Conservation (phyloP, 2,888 invertebrate genomes). For the Sclerodermus sp. region DNA sequence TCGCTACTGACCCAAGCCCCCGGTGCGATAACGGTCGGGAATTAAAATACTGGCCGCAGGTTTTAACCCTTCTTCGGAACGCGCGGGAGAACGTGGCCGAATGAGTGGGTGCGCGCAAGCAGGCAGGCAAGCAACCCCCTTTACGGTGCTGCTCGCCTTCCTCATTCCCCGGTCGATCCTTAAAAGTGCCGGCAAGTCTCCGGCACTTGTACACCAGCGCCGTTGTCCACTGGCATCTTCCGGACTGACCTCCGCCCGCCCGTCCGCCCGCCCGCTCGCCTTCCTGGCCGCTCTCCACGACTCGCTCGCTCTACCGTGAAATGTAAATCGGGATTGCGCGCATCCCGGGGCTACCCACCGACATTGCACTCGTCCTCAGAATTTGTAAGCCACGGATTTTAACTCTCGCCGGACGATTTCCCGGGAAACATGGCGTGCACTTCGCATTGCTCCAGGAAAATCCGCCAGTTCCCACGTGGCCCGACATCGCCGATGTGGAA, state of each 20-base stretch:
- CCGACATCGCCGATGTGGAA: no score
- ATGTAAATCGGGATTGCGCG: conserved; percentile 24
- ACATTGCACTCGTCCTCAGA: neutral
- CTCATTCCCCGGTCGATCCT: conserved; percentile 13
- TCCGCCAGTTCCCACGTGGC: no score
- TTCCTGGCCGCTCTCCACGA: neutral
- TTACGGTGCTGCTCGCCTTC: no score
- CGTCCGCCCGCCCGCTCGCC: neutral
- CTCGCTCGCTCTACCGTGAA: conserved; percentile 11
- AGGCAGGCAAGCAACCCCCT: conserved; percentile 1
- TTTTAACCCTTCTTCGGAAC: conserved; percentile 49
- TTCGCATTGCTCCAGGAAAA: conserved; percentile 13
- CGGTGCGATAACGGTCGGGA: conserved; percentile 53
- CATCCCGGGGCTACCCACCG: neutral
- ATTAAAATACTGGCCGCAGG: conserved; percentile 55
- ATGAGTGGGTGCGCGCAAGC: neutral
- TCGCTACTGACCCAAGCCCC: conserved; percentile 54
- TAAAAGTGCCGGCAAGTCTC: conserved; percentile 19
- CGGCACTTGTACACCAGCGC: no score
- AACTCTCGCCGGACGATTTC: no score
- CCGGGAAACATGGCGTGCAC: no score
- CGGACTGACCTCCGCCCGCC: neutral
- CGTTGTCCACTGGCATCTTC: no score
- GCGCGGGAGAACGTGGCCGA: conserved; percentile 15
- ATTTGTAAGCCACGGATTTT: neutral